Conservation (phyloP, 1,140 invertebrate species). For the Pseudomyrmex concolor region DNA sequence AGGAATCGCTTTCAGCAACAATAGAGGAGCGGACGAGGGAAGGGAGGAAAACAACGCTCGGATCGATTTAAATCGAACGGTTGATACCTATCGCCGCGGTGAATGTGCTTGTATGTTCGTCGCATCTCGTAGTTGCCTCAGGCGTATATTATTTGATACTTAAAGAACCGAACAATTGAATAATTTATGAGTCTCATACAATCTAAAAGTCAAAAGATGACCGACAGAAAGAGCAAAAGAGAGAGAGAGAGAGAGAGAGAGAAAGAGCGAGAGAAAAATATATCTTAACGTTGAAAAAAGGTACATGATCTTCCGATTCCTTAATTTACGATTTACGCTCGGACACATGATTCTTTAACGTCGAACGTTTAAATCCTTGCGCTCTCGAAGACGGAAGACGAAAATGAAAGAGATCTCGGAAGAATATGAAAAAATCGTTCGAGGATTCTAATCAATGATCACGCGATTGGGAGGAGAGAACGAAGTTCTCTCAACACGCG, state of each 20-base stretch:
- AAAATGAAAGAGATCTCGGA: neutral
- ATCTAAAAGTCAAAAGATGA: neutral
- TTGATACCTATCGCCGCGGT: constrained; percentile 7
- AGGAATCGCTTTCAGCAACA: constrained; percentile 55
- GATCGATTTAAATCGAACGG: constrained; percentile 40
- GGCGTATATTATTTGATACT: neutral
- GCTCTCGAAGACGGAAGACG: neutral
- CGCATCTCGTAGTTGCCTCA: neutral
- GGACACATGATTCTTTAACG: neutral
- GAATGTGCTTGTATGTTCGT: neutral
- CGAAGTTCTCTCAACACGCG: neutral
- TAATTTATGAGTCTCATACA: constrained; percentile 9
- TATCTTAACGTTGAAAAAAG: neutral
- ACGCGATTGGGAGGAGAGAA: neutral
- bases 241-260: no score
- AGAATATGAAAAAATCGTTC: neutral
- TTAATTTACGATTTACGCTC: neutral
- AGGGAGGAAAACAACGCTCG: constrained; percentile 2
- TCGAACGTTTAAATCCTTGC: neutral
- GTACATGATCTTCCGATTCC: neutral
- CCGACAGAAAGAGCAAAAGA: neutral
- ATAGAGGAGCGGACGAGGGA: neutral
- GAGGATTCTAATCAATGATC: neutral
- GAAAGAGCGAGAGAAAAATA: no score
- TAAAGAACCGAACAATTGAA: constrained; percentile 9